Evolutionary conservation across 1,140 invertebrate genomes (phyloP).

Genomic region (Pseudomyrmex concolor): DNA sequence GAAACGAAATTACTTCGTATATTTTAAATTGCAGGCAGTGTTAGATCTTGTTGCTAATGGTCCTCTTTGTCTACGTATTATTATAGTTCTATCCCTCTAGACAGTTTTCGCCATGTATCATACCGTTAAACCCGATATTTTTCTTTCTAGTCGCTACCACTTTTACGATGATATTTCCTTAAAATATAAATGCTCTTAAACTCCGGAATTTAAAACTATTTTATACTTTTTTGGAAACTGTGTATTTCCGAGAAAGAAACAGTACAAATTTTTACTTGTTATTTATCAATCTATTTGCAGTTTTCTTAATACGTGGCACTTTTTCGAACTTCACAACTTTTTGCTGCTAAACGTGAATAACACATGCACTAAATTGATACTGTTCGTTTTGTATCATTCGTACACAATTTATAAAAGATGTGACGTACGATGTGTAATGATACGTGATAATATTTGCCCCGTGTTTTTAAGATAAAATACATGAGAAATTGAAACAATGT

Average conservation of each 20-base stretch:
- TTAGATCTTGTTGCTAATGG: constrained; percentile 31
- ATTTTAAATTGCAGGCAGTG: constrained; percentile 14
- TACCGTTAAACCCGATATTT: constrained; percentile 48
- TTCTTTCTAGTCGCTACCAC: constrained; percentile 18
- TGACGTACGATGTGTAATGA: background rate
- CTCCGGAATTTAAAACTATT: constrained; percentile 26
- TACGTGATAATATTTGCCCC: background rate
- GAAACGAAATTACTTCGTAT: constrained; percentile 23
- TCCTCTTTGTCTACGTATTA: constrained; percentile 38
- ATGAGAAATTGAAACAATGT: background rate
- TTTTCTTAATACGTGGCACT: background rate
- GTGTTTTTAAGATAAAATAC: background rate
- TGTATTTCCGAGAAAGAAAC: background rate
- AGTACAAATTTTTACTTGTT: background rate
- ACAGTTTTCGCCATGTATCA: constrained; percentile 44
- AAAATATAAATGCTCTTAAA: constrained; percentile 9
- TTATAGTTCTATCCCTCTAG: constrained; percentile 35
- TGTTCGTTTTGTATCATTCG: background rate
- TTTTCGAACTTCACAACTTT: background rate
- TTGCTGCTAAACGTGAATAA: too few relatives aligned
- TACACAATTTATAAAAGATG: background rate
- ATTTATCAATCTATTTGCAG: background rate
- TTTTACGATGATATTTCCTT: background rate
- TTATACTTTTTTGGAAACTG: background rate
- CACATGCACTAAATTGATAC: too few relatives aligned